A percentile compares a stretch with the other conserved stretches of the same genome.
These are phyloP conservation scores for Artemia sp. DNA, from an alignment of 2,888 invertebrate species.

Conservation along the genomic window DNA sequence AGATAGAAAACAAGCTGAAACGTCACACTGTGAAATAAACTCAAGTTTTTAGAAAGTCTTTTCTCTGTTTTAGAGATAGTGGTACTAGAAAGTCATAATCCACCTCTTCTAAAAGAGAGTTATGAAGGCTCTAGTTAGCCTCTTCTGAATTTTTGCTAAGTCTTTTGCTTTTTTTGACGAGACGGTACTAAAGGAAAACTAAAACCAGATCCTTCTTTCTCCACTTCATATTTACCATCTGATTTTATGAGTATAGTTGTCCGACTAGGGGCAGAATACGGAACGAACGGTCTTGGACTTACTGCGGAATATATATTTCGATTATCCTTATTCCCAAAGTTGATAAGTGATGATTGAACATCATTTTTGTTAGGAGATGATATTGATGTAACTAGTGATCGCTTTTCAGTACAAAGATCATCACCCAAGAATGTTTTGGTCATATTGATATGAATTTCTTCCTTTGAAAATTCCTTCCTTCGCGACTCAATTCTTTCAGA, in stretches of 20 bases:
- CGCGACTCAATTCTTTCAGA: too few relatives aligned
- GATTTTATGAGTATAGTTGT: background rate
- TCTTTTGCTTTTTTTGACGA: conserved; percentile 15
- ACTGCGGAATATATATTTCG: background rate
- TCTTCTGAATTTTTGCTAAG: background rate
- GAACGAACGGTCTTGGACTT: conserved; percentile 1
- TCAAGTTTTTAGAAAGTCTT: too few relatives aligned
- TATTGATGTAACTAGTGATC: background rate
- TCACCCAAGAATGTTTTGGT: too few relatives aligned
- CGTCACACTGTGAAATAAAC: too few relatives aligned
- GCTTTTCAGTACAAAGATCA: background rate
- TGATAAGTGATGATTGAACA: background rate
- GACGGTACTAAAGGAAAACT: background rate
- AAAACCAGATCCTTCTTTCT: background rate
- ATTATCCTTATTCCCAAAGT: conserved; percentile 1
- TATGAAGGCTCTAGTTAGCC: too few relatives aligned
- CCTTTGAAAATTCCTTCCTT: too few relatives aligned
- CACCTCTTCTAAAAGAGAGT: too few relatives aligned
- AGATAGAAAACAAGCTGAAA: too few relatives aligned
- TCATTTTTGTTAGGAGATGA: conserved; percentile 1
- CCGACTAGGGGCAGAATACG: background rate
- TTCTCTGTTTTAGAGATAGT: too few relatives aligned
- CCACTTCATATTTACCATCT: conserved; percentile 12
- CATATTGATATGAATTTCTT: too few relatives aligned
- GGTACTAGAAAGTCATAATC: too few relatives aligned